Evolutionary conservation across 2,888 invertebrate genomes (phyloP).

Genomic region (Drosophila robusta): DNA sequence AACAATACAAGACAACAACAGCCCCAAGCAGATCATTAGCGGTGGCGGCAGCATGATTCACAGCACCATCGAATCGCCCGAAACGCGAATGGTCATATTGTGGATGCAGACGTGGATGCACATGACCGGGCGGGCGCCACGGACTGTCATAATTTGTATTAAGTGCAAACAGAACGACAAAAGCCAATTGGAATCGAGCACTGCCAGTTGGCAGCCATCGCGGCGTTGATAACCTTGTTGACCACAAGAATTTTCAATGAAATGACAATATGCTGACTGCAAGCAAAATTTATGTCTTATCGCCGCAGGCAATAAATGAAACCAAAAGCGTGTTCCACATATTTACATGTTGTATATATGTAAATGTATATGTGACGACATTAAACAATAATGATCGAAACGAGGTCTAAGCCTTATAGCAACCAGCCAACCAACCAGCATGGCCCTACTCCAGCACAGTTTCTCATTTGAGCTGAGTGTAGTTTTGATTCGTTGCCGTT

Average conservation of each 20-base stretch:
- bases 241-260: conserved; percentile 69
- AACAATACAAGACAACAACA: conserved; percentile 61
- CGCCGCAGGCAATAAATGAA: conserved; percentile 59
- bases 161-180: conserved; percentile 40
- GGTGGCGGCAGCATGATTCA: conserved; percentile 65
- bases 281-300: conserved; percentile 50
- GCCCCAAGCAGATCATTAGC: conserved; percentile 63
- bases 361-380: conserved; percentile 8
- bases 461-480: conserved; percentile 2
- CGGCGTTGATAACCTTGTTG: conserved; percentile 77
- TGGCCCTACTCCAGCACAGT: conserved; percentile 23
- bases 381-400: conserved; percentile 3
- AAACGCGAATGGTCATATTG: conserved; percentile 23
- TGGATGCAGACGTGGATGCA: conserved; percentile 26
- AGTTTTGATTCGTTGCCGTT: conserved; percentile 25
- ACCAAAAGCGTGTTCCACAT: conserved; percentile 36
- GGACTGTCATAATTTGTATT: conserved; percentile 63
- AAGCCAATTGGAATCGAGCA: conserved; percentile 40
- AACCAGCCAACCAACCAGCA: neutral
- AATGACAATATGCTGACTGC: conserved; percentile 61
- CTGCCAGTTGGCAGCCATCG: conserved; percentile 36
- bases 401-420: conserved; percentile 4
- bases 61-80: conserved; percentile 27
- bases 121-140: conserved; percentile 26
- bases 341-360: neutral